Evolutionary conservation across 2,888 invertebrate species (phyloP).

Genomic region (Brachypalpus laphriformis): DNA sequence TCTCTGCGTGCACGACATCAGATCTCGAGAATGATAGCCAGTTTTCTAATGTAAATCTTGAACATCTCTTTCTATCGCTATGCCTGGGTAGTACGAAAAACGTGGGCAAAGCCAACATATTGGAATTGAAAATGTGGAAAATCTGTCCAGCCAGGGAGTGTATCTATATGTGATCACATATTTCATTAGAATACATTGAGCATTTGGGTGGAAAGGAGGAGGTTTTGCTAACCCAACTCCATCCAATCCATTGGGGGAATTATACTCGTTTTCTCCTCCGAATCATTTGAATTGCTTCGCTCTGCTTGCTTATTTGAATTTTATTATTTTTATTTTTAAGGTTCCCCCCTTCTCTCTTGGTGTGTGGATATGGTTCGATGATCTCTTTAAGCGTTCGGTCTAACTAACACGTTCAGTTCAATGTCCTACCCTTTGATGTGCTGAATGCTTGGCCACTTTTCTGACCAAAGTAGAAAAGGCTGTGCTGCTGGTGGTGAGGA

Average conservation of each 20-base stretch:
- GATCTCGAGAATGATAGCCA: slow-evolving; percentile 59
- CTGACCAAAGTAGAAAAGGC: slow-evolving; percentile 47
- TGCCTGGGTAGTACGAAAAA: slow-evolving; percentile 7
- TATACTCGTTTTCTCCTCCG: neutral
- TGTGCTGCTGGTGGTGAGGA: neutral
- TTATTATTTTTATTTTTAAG: slow-evolving; percentile 5
- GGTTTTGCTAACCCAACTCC: slow-evolving; percentile 32
- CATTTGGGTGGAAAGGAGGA: slow-evolving; percentile 43
- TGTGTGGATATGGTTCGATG: slow-evolving; percentile 70
- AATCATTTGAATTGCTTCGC: slow-evolving; percentile 13
- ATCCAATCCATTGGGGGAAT: neutral
- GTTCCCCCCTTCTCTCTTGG: neutral
- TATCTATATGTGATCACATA: slow-evolving; percentile 47
- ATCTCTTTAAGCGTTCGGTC: slow-evolving; percentile 63
- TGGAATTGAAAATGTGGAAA: slow-evolving; percentile 29
- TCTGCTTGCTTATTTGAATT: slow-evolving; percentile 62
- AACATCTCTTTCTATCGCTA: slow-evolving; percentile 1
- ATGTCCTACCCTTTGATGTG: slow-evolving; percentile 44
- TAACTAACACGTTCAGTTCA: slow-evolving; percentile 72
- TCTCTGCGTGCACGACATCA: slow-evolving; percentile 64
- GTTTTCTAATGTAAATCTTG: slow-evolving; percentile 53
- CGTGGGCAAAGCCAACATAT: slow-evolving; percentile 31
- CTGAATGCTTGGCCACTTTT: slow-evolving; percentile 34
- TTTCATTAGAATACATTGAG: slow-evolving; percentile 51
- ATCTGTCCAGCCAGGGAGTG: slow-evolving; percentile 37